Conservation (phyloP, 2,888 invertebrate species). For the Gymnocheta viridis region DNA sequence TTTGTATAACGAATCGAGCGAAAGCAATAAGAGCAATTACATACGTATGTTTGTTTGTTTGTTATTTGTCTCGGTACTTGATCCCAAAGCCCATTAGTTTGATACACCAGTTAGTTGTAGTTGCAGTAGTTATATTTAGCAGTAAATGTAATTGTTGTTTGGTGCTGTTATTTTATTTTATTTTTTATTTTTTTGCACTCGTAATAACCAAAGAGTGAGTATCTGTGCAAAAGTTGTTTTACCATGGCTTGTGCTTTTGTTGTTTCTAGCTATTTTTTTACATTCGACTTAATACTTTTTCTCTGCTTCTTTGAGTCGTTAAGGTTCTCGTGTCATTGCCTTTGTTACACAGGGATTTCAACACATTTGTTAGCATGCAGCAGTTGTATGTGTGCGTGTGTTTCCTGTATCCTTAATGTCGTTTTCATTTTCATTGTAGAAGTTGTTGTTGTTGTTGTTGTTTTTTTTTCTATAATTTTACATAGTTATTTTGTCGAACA, state of each 20-base stretch:
- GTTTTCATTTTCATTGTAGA: constrained; percentile 41
- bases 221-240: background rate
- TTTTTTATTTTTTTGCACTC: background rate
- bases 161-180: constrained; percentile 5
- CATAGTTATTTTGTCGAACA: constrained; percentile 64
- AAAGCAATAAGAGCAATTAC: constrained; percentile 7
- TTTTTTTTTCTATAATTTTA: constrained; percentile 38
- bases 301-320: constrained; percentile 6
- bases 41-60: constrained; percentile 27
- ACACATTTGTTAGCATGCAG: constrained; percentile 41
- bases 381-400: background rate
- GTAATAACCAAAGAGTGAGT: constrained; percentile 17
- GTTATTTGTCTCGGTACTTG: constrained; percentile 66
- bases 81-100: constrained; percentile 67
- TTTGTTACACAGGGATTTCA: constrained; percentile 61
- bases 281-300: constrained; percentile 18
- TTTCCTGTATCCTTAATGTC: constrained; percentile 37
- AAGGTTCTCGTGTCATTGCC: constrained; percentile 65
- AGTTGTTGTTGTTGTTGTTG: background rate
- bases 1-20: background rate
- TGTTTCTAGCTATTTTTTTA: constrained; percentile 1
- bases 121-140: constrained; percentile 12
- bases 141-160: constrained; percentile 22
- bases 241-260: background rate
- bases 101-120: constrained; percentile 53